A percentile compares a stretch with the other conserved stretches of the same genome.
phyloP scores from a whole-genome alignment of 2,113 vertebrate species.

The Piprites chloris region DNA sequence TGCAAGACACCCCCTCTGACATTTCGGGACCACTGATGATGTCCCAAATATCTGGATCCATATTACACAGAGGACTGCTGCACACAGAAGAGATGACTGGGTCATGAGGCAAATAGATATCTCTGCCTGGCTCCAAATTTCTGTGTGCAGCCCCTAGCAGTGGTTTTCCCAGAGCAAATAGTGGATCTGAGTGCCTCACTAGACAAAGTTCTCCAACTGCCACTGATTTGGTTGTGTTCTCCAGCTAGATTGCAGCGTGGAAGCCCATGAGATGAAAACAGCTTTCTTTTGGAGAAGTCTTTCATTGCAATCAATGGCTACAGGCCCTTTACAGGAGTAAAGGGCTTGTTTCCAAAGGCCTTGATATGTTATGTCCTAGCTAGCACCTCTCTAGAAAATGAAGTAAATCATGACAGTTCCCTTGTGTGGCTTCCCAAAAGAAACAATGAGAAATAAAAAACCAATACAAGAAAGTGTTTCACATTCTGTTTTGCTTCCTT shows the following conservation, averaged over 20 bases:
- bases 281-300: neutral
- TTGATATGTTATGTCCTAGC: neutral
- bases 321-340: neutral
- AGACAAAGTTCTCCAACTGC: neutral
- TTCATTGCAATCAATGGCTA: neutral
- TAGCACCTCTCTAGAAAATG: neutral
- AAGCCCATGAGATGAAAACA: accelerated
- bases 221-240: neutral
- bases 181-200: neutral
- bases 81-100: neutral
- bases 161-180: neutral
- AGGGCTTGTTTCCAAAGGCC: neutral
- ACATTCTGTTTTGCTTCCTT: neutral
- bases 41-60: neutral
- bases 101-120: neutral
- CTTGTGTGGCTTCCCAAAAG: neutral
- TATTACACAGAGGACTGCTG: neutral
- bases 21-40: neutral
- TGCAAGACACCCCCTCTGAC: neutral
- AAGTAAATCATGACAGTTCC: neutral
- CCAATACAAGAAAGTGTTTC: neutral
- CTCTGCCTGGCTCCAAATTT: neutral
- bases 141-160: neutral
- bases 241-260: neutral
- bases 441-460: neutral